Base-by-base conservation (phyloP, 2,888 invertebrate species). In the Heliconius cydno region DNA sequence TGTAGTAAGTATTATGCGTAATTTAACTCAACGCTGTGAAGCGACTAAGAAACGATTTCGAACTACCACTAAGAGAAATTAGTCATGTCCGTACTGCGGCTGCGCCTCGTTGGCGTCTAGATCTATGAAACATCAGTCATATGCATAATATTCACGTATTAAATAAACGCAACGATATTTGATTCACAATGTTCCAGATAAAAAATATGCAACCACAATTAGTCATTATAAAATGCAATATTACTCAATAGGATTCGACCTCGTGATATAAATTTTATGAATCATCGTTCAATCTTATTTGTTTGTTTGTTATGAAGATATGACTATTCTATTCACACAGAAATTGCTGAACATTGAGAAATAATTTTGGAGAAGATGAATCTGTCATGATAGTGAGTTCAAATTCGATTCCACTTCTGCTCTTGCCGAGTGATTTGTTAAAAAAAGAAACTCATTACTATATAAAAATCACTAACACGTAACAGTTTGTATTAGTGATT, bases 241-340 rank as follows among this genome's bases (percentile, higher is more conserved):
- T 73, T 60, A 60, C 60, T 38, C 60, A 73, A 57, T 73, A 60
- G 34, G 38, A 60, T 38, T 57, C 60, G 57, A 60, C 34, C 60
- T 73, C 73, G 73, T 38, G 38, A 73, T 73, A 73, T 30, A 72
- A 30, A 72, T 73, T 34, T 60, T 25, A 60, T 73, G 73, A 73
- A 34, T 73, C 73, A 73, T 57, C 60, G 22, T 15, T 4, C 60
- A 60, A 12, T 52, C 52, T 52, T 52, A 19, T 52, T 52, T 41
- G n/a, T 70, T 70, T 70, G 15, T 25, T 70, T 6, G 25, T 28
- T 70, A 70, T 25, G 25, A 46, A 28, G 3, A 46, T 70, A n/a
- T 41, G 3, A 38, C 10, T 22, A 13, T 41, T n/a, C 9, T 3
- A 46, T 70, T 46, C 0, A 46, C 19, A 46, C 25, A 19, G 70